Evolutionary conservation across 2,888 invertebrate genomes (phyloP).

Genomic region (Trypoxylon attenuatum): DNA sequence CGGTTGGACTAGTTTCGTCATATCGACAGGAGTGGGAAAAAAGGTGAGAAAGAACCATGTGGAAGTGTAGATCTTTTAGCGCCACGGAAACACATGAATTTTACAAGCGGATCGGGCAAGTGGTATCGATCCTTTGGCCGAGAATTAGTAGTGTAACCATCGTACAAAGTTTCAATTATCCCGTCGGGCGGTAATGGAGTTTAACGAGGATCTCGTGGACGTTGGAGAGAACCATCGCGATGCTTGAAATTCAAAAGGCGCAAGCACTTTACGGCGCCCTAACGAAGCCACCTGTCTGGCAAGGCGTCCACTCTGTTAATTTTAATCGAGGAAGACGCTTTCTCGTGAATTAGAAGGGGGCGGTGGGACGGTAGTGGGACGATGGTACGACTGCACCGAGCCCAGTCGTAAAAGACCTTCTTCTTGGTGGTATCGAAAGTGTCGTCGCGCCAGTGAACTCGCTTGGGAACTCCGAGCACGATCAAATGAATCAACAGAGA

Average conservation of each 20-base stretch:
- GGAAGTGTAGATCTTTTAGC: no score
- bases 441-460: conserved; percentile 46
- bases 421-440: conserved; percentile 45
- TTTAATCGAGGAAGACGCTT: conserved; percentile 67
- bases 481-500: conserved; percentile 74
- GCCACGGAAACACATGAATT: no score
- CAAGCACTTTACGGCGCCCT: conserved; percentile 52
- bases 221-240: neutral
- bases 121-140: neutral
- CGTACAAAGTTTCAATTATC: conserved; percentile 42
- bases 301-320: conserved; percentile 61
- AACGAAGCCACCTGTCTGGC: conserved; percentile 60
- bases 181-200: conserved; percentile 26
- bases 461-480: conserved; percentile 68
- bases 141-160: conserved; percentile 29
- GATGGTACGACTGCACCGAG: conserved; percentile 26
- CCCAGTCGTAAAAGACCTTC: conserved; percentile 55
- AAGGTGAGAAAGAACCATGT: no score
- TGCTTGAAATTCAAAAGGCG: conserved; percentile 57
- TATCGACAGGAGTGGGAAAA: neutral
- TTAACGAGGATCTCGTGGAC: conserved; percentile 40
- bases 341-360: conserved; percentile 65
- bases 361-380: conserved; percentile 19
- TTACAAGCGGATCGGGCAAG: no score
- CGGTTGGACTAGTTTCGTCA: neutral